Conservation (phyloP, 92 coral and sea anemone species). For the Heteractis magnifica region DNA sequence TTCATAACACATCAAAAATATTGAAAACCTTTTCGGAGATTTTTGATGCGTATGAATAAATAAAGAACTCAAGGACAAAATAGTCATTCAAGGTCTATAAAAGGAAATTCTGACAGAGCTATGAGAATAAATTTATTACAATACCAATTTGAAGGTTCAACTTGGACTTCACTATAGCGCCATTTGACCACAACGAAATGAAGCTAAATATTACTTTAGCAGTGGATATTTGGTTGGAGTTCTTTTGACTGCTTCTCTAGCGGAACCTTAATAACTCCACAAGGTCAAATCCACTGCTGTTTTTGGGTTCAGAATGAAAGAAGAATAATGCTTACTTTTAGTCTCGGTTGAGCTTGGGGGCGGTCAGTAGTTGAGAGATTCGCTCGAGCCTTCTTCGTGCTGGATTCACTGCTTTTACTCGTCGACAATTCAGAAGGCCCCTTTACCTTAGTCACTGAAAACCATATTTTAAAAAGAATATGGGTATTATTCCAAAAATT, state of each 20-base stretch:
- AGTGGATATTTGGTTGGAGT: neutral
- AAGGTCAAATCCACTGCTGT: conserved; percentile 2
- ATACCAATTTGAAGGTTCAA: neutral
- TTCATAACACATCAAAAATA: neutral
- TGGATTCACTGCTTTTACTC: conserved; percentile 45
- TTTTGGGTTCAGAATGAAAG: neutral
- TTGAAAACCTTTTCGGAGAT: conserved; percentile 8
- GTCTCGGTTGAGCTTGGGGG: conserved; percentile 63
- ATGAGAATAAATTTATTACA: neutral
- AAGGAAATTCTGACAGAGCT: neutral
- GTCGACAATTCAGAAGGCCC: conserved; percentile 77
- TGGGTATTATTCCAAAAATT: neutral
- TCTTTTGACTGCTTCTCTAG: neutral
- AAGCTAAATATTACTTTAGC: neutral
- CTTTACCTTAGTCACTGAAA: conserved; percentile 85
- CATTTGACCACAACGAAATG: neutral
- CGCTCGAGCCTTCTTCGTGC: conserved; percentile 55
- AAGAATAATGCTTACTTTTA: conserved; percentile 44
- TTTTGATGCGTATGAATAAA: conserved; percentile 25
- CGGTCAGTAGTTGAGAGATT: conserved; percentile 56
- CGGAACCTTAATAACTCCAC: neutral
- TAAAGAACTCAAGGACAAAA: conserved; percentile 21
- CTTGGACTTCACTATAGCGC: neutral
- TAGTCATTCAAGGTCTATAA: conserved; percentile 13
- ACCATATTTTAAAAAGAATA: conserved; percentile 21